These are phyloP conservation scores for Clitarchus hookeri DNA, from an alignment of 2,888 invertebrate genomes.

Conservation along the genomic window DNA sequence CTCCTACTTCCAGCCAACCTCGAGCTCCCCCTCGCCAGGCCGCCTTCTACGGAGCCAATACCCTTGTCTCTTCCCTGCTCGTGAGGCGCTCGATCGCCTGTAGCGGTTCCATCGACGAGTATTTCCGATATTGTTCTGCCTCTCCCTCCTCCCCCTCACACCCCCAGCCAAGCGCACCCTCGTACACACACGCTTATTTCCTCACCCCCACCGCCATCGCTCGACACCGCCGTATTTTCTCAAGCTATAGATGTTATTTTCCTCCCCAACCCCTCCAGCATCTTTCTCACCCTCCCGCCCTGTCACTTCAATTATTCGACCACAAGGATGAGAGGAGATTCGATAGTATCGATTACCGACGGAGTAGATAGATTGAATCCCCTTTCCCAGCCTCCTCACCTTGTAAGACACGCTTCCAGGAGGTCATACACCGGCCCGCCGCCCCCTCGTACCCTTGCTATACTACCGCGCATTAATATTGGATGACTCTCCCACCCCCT, in stretches of 20 bases:
- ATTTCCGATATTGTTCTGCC: slow-evolving; percentile 24
- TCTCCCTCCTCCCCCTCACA: neutral
- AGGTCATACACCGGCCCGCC: neutral
- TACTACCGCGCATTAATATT: neutral
- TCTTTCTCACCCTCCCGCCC: neutral
- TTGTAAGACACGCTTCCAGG: neutral
- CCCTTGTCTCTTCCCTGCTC: neutral
- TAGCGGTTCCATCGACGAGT: slow-evolving; percentile 15
- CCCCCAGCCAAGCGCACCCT: neutral
- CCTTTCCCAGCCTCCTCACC: neutral
- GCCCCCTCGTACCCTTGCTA: neutral
- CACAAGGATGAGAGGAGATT: slow-evolving; percentile 37
- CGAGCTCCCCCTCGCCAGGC: neutral
- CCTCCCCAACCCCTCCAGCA: neutral
- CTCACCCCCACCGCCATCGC: neutral
- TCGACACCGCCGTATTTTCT: neutral
- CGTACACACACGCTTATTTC: neutral
- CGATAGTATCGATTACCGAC: slow-evolving; percentile 37
- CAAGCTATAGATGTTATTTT: slow-evolving; percentile 31
- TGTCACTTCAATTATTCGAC: slow-evolving; percentile 41
- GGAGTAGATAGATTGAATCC: slow-evolving; percentile 26
- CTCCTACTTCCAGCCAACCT: neutral
- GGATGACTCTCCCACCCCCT: neutral
- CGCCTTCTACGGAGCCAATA: neutral
- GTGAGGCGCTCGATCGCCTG: neutral